These are phyloP conservation scores for Ovis aries DNA, from an alignment of 2,113 vertebrate species.

Conservation along the genomic window ARS-UI_Ramb_v3.0 NC_056080.1:132333501-132334000, in stretches of 20 bases:
- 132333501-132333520: neutral
- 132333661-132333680: neutral
- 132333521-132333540: neutral
- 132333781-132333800: neutral
- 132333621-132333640: neutral
- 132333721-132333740: neutral
- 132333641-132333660: neutral
- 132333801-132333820: neutral
- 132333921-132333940: too few species aligned
- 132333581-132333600: neutral
- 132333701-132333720: neutral
- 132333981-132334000: too few species aligned
- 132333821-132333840: neutral
- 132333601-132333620: neutral
- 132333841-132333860: neutral
- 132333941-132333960: too few species aligned
- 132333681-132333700: neutral
- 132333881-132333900: neutral
- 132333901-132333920: neutral
- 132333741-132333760: neutral
- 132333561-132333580: neutral
- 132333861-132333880: too few species aligned
- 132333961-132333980: too few species aligned
- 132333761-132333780: neutral
- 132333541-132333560: neutral